Evolutionary conservation across 2,888 invertebrate species (phyloP).

Genomic region (Nesidiocoris tenuis): DNA sequence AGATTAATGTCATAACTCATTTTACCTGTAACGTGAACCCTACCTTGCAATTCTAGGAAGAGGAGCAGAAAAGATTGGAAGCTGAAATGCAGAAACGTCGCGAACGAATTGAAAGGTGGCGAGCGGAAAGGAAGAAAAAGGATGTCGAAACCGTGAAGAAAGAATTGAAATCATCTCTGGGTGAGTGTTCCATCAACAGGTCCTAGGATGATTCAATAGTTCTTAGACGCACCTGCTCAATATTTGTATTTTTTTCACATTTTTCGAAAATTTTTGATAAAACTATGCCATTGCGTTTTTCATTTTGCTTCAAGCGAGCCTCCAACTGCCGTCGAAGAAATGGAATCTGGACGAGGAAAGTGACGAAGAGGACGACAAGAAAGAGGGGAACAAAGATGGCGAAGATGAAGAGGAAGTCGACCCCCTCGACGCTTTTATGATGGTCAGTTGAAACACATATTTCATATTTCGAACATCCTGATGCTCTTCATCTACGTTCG

Average conservation of each 20-base stretch:
- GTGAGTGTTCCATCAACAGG: too few relatives aligned
- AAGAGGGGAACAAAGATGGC: slow-evolving; percentile 57
- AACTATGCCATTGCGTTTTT: neutral
- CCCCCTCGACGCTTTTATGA: slow-evolving; percentile 97
- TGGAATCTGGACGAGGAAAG: slow-evolving; percentile 97
- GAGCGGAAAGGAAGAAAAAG: slow-evolving; percentile 87
- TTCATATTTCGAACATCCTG: too few relatives aligned
- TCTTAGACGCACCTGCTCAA: too few relatives aligned
- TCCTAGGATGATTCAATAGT: too few relatives aligned
- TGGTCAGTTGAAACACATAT: too few relatives aligned
- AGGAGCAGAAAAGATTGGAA: slow-evolving; percentile 85
- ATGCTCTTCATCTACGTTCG: too few relatives aligned
- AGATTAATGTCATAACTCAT: too few relatives aligned
- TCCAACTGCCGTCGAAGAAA: slow-evolving; percentile 69
- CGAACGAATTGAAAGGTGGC: slow-evolving; percentile 94
- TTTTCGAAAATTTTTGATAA: too few relatives aligned
- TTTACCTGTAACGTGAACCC: too few relatives aligned
- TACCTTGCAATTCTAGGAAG: slow-evolving; percentile 66
- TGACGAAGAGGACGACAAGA: slow-evolving; percentile 74
- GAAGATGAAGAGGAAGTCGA: slow-evolving; percentile 80
- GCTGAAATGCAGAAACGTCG: slow-evolving; percentile 93
- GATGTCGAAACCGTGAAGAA: slow-evolving; percentile 78
- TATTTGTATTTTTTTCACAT: too few relatives aligned
- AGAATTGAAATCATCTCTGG: slow-evolving; percentile 68
- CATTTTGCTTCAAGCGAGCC: too few relatives aligned